Conservation (phyloP, 2,113 vertebrate species). For the Aythya baeri region DNA sequence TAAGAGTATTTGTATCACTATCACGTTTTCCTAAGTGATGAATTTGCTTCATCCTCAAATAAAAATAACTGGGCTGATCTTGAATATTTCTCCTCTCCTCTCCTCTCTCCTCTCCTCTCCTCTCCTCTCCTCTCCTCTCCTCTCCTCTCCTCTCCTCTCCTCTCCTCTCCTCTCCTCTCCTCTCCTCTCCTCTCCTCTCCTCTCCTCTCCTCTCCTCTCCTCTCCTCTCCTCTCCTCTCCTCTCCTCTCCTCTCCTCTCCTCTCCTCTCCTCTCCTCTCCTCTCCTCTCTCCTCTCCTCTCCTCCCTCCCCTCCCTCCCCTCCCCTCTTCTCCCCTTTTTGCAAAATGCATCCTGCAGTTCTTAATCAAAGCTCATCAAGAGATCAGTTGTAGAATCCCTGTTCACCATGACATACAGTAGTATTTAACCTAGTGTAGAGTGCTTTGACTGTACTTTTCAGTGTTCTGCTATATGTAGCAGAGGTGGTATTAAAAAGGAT, state of each 20-base stretch:
- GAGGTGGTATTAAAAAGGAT: neutral
- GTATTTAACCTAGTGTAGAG: neutral
- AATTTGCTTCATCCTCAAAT: neutral
- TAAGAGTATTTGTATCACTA: neutral
- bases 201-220: no score
- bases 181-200: no score
- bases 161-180: no score
- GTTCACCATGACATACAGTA: neutral
- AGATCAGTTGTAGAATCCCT: neutral
- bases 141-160: no score
- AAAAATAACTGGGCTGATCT: neutral
- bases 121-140: no score
- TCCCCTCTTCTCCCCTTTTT: neutral
- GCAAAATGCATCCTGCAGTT: neutral
- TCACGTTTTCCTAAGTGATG: neutral
- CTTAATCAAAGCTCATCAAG: neutral
- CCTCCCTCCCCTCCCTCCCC: no score
- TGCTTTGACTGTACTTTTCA: neutral
- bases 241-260: no score
- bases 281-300: no score
- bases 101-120: no score
- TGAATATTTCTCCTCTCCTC: neutral
- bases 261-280: no score
- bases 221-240: no score
- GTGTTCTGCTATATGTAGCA: neutral